Evolutionary conservation across 2,113 vertebrate species (phyloP).

Genomic region (Emydocephalus ijimae): DNA sequence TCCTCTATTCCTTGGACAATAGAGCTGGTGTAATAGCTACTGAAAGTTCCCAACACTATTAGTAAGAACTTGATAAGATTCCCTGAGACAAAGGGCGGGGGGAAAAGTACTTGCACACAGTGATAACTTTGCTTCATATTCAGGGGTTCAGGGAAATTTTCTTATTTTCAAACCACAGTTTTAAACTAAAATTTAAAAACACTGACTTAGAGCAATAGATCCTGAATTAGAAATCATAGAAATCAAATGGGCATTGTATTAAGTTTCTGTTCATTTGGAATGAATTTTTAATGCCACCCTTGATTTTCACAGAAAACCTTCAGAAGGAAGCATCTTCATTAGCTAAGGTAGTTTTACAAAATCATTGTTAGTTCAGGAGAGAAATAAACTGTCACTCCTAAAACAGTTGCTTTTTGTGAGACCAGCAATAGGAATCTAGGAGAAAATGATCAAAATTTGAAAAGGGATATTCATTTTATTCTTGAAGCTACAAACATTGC

Average conservation of each 20-base stretch:
- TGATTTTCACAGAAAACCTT: neutral
- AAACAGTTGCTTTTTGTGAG: neutral
- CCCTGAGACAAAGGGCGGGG: neutral
- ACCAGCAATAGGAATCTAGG: neutral
- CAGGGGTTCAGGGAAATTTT: neutral
- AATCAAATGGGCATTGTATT: too few species aligned
- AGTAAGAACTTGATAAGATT: neutral
- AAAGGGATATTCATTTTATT: neutral
- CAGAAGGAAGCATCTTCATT: neutral
- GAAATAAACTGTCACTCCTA: neutral
- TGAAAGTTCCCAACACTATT: neutral
- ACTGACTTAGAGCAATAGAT: too few species aligned
- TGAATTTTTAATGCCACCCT: too few species aligned
- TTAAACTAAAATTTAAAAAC: too few species aligned
- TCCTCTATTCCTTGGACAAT: neutral
- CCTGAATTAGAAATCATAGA: too few species aligned
- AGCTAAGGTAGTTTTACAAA: neutral
- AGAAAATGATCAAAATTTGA: neutral
- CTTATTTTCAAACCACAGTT: neutral
- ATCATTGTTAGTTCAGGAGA: neutral
- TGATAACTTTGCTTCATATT: neutral
- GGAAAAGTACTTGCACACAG: neutral
- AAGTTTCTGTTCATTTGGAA: too few species aligned
- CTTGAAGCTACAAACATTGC: neutral
- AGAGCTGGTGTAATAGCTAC: neutral